Base-by-base conservation (phyloP, 1,140 invertebrate species). In the Paracyclopina nana region DNA sequence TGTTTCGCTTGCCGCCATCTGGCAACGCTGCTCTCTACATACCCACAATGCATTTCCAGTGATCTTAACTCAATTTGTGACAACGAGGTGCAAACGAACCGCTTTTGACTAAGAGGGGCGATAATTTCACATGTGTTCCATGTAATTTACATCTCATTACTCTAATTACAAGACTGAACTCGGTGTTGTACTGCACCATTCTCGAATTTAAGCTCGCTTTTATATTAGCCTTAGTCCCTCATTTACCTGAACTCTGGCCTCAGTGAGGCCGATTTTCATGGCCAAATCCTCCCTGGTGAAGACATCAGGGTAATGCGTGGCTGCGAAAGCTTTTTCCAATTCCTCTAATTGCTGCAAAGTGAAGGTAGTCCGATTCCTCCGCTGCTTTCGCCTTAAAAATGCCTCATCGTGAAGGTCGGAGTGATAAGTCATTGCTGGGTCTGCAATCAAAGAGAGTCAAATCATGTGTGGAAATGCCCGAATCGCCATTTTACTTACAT, bases 281-380 rank as follows among this genome's bases (percentile, higher is more conserved):
- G 91, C 90, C 42, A 96, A 71, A 67, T 95, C 90, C 67, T 96
- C 90, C 57, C 92, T 71, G 1, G 86, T 95, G 68, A 95, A 96
- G 46, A 95, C 88, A 66, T 96, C 92, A 6, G 91, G 92, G 63
- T 97, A 97, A 65, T 97, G 92, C 20, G 91, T 96, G 65, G 91
- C 84, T 49, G 84, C 80, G 65, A 97, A 97, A 42, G 90, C 90
- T 57, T 84, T 91, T 68, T 96, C 91, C 60, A 97, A 68, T 67
- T 96, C 90, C 67, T 50, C 63, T 71, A 86, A 82, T 78, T 88
- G 86, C 68, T 94, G 88, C 50, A 94, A 65, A 4, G 88, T 95
- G 67, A 97, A 96, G 8, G 91, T 97, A 12, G 91, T 97, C 56
- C 91, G 69, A 68, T 96, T 96, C 56, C 91, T 66, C 46, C 91